Evolutionary conservation across 2,113 vertebrate species (phyloP).

Genomic region (Apteryx mantelli): DNA sequence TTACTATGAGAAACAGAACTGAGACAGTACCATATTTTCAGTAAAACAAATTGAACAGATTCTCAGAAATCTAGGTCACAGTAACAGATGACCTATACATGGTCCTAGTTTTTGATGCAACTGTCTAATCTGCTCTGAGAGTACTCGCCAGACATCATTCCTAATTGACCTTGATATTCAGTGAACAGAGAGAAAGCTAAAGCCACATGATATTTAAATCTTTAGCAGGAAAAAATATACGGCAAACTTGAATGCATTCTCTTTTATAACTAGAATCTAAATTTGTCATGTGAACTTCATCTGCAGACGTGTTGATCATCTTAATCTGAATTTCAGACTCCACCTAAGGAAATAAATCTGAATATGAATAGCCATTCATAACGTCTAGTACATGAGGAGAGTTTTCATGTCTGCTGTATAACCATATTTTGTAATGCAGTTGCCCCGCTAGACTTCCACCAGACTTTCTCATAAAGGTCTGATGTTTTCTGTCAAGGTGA

Average conservation of each 20-base stretch:
- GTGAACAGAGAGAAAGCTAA: conserved; percentile 82
- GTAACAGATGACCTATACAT: conserved; percentile 68
- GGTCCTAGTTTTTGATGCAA: conserved; percentile 70
- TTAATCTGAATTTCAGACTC: not conserved
- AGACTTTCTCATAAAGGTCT: rapidly evolving
- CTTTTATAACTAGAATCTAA: not conserved
- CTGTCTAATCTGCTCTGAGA: conserved; percentile 85
- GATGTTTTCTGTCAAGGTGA: rapidly evolving
- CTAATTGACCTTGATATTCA: conserved; percentile 90
- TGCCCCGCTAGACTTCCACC: not conserved
- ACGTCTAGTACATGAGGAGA: not conserved
- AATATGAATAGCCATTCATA: rapidly evolving
- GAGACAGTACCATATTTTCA: conserved; percentile 38
- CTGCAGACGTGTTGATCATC: not conserved
- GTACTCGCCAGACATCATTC: conserved; percentile 80
- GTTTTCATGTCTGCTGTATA: rapidly evolving
- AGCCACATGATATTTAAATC: conserved; percentile 64
- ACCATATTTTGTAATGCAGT: rapidly evolving
- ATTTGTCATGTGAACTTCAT: not conserved
- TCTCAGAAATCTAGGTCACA: conserved; percentile 74
- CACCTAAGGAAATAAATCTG: not conserved
- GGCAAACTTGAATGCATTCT: conserved; percentile 9
- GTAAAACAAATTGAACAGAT: conserved; percentile 67
- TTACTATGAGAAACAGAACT: conserved; percentile 43
- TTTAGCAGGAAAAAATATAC: conserved; percentile 53